A percentile compares a stretch with the other conserved stretches of the same genome.
Conservation (phyloP, 1,140 invertebrate genomes). For the Aphidius ervi region DNA sequence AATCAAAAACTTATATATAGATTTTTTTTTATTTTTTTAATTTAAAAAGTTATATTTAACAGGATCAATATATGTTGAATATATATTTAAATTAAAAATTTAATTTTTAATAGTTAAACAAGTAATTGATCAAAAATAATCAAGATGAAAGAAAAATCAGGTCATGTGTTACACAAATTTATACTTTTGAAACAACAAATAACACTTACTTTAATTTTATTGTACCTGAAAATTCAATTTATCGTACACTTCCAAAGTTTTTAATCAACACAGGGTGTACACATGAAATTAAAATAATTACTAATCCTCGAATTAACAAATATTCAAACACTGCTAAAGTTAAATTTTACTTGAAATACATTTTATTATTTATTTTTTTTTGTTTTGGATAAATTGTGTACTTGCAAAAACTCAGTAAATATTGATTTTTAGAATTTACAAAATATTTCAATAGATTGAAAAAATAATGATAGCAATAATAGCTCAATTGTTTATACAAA, state of each 20-base stretch:
- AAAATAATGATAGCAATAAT: conserved; percentile 13
- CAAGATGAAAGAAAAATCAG: too few relatives aligned
- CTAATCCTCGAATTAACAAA: conserved; percentile 37
- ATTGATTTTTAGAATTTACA: conserved; percentile 15
- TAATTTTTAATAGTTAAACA: too few relatives aligned
- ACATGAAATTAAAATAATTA: conserved; percentile 39
- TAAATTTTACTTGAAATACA: not conserved
- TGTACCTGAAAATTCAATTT: too few relatives aligned
- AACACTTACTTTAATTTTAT: too few relatives aligned
- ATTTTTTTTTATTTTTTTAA: too few relatives aligned
- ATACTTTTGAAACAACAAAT: too few relatives aligned
- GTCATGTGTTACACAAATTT: too few relatives aligned
- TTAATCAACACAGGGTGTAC: conserved; percentile 36
- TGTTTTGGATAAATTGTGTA: conserved; percentile 31
- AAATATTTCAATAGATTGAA: conserved; percentile 36
- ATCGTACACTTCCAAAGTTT: conserved; percentile 28
- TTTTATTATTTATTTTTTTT: conserved; percentile 11
- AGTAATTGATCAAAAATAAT: too few relatives aligned
- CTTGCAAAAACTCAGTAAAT: conserved; percentile 31
- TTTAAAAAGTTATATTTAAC: too few relatives aligned
- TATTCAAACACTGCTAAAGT: conserved; percentile 22
- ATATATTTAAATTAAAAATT: too few relatives aligned
- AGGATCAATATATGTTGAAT: too few relatives aligned
- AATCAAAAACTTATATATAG: too few relatives aligned
- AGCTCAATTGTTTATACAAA: conserved; percentile 28